Percentiles rank a stretch among this genome's conserved stretches.
These are phyloP conservation scores for Terrapene triunguis DNA, from an alignment of 2,113 vertebrate genomes.

Conservation along the genomic window DNA sequence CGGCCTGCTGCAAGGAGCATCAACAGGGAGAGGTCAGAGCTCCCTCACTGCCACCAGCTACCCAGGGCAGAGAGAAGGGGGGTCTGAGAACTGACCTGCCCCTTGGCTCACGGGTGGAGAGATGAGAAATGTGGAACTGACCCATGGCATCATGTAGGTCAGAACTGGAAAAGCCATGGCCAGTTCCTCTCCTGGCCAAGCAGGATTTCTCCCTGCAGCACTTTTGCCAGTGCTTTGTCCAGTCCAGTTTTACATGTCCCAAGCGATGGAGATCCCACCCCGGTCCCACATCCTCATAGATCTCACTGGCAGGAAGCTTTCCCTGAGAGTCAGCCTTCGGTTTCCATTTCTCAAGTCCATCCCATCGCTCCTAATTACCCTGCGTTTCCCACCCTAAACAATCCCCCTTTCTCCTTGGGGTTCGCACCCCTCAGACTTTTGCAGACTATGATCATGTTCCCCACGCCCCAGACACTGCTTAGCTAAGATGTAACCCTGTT, in stretches of 20 bases:
- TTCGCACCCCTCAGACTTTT: neutral
- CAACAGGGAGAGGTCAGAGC: too few relatives aligned
- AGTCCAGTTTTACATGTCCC: neutral
- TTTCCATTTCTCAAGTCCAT: neutral
- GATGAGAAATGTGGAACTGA: too few relatives aligned
- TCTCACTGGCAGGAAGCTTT: neutral
- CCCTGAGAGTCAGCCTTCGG: neutral
- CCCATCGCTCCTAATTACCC: too few relatives aligned
- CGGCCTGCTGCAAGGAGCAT: conserved; percentile 27
- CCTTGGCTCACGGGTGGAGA: too few relatives aligned
- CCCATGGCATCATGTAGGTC: too few relatives aligned
- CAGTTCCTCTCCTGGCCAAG: neutral
- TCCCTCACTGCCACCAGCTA: neutral
- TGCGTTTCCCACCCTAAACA: neutral
- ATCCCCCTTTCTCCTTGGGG: neutral
- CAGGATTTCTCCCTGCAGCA: too few relatives aligned
- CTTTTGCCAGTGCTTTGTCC: neutral
- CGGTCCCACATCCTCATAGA: neutral
- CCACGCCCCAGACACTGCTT: too few relatives aligned
- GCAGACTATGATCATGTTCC: neutral
- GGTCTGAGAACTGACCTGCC: neutral
- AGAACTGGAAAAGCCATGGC: neutral
- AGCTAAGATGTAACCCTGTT: too few relatives aligned
- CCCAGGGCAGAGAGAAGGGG: neutral
- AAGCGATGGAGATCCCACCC: neutral